A percentile compares a stretch with the other conserved stretches of the same genome.
These are phyloP conservation scores for Harpagoxenus sublaevis DNA, from an alignment of 2,888 invertebrate genomes.

Conservation along the genomic window DNA sequence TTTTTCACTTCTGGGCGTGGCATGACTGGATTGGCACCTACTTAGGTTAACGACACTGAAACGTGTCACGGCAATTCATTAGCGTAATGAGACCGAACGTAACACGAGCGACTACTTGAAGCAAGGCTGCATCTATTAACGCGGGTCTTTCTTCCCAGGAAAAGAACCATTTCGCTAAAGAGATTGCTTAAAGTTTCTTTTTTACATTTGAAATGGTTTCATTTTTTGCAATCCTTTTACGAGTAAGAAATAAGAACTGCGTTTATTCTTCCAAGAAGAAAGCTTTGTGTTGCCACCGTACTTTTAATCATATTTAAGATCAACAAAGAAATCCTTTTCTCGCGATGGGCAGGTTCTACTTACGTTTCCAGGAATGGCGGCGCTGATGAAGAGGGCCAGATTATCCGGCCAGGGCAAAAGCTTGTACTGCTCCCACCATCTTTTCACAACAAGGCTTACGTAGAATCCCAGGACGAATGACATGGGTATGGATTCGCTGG, in stretches of 20 bases:
- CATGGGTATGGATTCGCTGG: conserved; percentile 96
- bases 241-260: not conserved
- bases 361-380: conserved; percentile 96
- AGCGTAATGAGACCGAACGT: conserved; percentile 78
- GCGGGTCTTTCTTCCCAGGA: not conserved
- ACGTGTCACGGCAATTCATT: conserved; percentile 84
- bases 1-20: conserved; percentile 68
- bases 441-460: conserved; percentile 95
- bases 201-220: not conserved
- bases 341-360: conserved; percentile 86
- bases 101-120: conserved; percentile 56
- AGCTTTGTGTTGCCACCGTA: not conserved
- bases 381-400: conserved; percentile 95
- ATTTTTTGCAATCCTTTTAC: not conserved
- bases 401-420: conserved; percentile 98
- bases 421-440: conserved; percentile 99
- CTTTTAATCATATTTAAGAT: conserved; percentile 31
- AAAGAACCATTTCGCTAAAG: not conserved
- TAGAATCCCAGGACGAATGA: conserved; percentile 98
- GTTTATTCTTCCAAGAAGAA: conserved; percentile 4
- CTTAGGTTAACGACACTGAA: conserved; percentile 83
- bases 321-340: conserved; percentile 17
- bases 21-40: conserved; percentile 69
- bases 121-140: conserved; percentile 72
- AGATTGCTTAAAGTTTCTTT: not conserved